Conservation (phyloP, 1,140 invertebrate species). For the Micrasema longulum region DNA sequence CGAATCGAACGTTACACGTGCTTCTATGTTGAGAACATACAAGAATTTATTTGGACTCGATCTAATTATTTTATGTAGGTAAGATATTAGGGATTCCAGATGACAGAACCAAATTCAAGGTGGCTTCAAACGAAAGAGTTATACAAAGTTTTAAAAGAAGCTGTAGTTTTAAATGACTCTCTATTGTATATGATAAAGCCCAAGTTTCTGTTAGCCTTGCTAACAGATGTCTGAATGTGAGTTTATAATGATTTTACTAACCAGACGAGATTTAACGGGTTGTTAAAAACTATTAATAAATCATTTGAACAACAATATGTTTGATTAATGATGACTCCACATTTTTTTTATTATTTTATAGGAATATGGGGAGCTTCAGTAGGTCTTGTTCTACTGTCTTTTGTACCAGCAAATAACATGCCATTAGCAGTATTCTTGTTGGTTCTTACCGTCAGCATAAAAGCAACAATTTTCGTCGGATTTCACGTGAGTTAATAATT, state of each 20-base stretch:
- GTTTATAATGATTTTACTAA: neutral
- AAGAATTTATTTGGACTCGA: too few relatives aligned
- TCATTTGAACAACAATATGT: neutral
- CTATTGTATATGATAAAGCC: neutral
- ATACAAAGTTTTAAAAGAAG: too few relatives aligned
- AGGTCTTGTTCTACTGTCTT: slow-evolving; percentile 74
- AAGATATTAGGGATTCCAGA: too few relatives aligned
- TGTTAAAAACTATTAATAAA: too few relatives aligned
- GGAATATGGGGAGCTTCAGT: slow-evolving; percentile 72
- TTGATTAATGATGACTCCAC: neutral
- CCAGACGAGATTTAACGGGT: neutral
- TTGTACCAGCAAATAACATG: slow-evolving; percentile 68
- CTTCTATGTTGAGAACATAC: too few relatives aligned
- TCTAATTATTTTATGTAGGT: too few relatives aligned
- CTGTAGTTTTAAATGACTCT: too few relatives aligned
- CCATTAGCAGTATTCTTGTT: slow-evolving; percentile 72
- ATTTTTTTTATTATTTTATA: too few relatives aligned
- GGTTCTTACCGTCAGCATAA: slow-evolving; percentile 77
- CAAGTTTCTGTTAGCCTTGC: too few relatives aligned
- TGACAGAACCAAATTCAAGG: too few relatives aligned
- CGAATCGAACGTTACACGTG: too few relatives aligned
- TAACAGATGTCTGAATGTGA: neutral
- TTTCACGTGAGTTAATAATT: slow-evolving; percentile 60
- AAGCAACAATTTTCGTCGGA: slow-evolving; percentile 80
- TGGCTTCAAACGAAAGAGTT: too few relatives aligned